Base-by-base conservation (phyloP, 1,140 invertebrate genomes). In the Paraescarpia echinospica region DNA sequence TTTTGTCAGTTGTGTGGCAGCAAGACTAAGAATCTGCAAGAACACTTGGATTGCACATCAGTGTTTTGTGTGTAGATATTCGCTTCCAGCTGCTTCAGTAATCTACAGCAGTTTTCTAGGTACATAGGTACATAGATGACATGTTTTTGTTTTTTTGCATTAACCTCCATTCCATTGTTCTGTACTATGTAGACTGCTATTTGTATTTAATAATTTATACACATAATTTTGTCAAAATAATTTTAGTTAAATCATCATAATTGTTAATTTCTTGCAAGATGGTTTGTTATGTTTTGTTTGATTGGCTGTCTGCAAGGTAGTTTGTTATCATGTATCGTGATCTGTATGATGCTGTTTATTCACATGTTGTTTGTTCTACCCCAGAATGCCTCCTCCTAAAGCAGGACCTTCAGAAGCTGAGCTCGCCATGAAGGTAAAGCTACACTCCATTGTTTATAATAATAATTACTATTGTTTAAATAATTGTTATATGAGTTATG, bases 391-490 rank as follows among this genome's bases (percentile, higher is more conserved):
- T 77, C 59, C 59, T 77, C 59, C 59, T 27, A 77, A 90, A 34
- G 14, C 90, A 14, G 91, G 91, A 14, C 91, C 91, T 27, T 91
- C 91, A 34, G 91, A 91, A 91, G 91, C 91, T 91, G 34, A 91
- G 41, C 91, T 91, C 34, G 91, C 91, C 91, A 91, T 91, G 91
- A 33, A 91, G 91, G 91, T 91, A 91, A 35, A 33, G 33, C 33
- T 34, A 22, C 18, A n/a, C n/a, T 90, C 18, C n/a, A 33, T 90
- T 33, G 33, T 90, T 33, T 34, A 4, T 18, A 34, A 77, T 77
- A 31, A 77, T 77, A 77, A 77, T 77, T 14, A 77, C 27, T 77
- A 77, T 77, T 77, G 22, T 12, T 27, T 77, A 12, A 18, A 77
- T 77, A 22, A 77, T 77, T 77, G 59, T 77, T 77, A 77, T 77